phyloP scores from a whole-genome alignment of 1,140 invertebrate genomes.

The Arctopsyche grandis region DNA sequence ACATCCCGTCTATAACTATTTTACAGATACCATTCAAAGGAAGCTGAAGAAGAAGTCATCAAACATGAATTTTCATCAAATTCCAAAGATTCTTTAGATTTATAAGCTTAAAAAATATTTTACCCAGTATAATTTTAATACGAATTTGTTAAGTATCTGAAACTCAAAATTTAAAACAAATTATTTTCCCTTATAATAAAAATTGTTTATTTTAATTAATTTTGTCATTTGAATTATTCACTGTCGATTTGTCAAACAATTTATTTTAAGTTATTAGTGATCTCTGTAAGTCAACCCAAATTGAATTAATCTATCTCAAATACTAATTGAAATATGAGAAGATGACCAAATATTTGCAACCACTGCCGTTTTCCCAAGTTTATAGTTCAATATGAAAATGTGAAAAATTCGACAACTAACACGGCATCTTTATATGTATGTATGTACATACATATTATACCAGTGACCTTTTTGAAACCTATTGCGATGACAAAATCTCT shows the following conservation, averaged over 20 bases:
- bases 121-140: neutral
- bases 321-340: too few species aligned
- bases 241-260: neutral
- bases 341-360: too few species aligned
- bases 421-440: too few species aligned
- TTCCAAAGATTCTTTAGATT: conserved; percentile 8
- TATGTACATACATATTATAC: too few species aligned
- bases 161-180: neutral
- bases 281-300: too few species aligned
- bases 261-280: neutral
- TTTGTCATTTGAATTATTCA: neutral
- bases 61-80: conserved; percentile 13
- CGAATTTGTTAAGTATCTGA: neutral
- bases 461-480: too few species aligned
- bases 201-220: neutral
- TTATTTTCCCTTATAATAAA: neutral
- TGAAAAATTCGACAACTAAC: too few species aligned
- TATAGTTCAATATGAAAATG: too few species aligned
- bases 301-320: too few species aligned
- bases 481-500: too few species aligned
- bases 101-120: neutral
- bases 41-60: conserved; percentile 15
- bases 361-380: too few species aligned
- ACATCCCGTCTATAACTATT: neutral
- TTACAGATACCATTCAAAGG: conserved; percentile 26